Evolutionary conservation across 2,797 vertebrate genomes (phyloP), one percentile per base, ranked within the genome.

Genomic region (Sebastes paucispinis): DNA sequence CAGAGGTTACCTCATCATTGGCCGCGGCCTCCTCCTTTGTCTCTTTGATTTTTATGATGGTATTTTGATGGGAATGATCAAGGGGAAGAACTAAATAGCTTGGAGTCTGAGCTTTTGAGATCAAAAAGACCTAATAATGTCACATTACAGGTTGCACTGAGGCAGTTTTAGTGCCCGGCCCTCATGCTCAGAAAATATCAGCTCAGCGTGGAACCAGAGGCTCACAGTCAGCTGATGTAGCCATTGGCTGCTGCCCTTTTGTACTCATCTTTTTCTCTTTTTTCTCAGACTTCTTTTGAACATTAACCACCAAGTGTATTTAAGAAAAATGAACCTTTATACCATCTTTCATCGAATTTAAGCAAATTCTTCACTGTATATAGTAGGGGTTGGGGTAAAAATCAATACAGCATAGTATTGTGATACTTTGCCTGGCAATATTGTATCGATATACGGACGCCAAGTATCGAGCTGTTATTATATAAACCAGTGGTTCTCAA

Each of bases 81-180:
- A 93, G 91, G 83, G 82, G 62, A 63, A 72, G 83, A 87, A 90
- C 90, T 93, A 92, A 94, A 91, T 82, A 77, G 90, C 83, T 93
- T 55, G 43, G 92, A 95, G 90, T 83, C 83, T 71, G 66, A 81
- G 90, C 88, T 91, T 92, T 88, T 74, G 66, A 92, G 94, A 95
- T 95, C 94, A 95, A 94, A 95, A 88, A 85, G 71, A 73, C 65
- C 80, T 82, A 91, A 91, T 94, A 92, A 94, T 92, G 91, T 90
- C 86, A 92, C 82, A 92, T 95, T 93, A 93, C 92, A 92, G 93
- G 93, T 93, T 92, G 91, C 89, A 89, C 87, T 63, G 85, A 84
- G 82, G 92, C 87, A 86, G 89, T 89, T 93, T 90, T 92, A 90
- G 83, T 86, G 84, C 86, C 83, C 69, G 4, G 87, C 87, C 87